Base-by-base conservation (phyloP, 2,113 vertebrate genomes). In the Taurulus bubalis region DNA sequence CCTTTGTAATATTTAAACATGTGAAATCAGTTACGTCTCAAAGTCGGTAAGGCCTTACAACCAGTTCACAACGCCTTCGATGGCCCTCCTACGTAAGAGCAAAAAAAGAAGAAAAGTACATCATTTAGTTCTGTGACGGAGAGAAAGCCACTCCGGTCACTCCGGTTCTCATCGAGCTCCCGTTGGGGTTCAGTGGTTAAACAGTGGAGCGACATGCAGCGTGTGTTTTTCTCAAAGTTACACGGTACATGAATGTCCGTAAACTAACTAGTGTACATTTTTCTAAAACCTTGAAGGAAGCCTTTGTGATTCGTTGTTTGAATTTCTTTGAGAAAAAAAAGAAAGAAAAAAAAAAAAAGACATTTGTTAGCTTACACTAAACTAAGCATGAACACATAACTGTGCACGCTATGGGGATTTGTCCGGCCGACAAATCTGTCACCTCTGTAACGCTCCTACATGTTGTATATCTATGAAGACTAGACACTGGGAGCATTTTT, bases 231-330 rank as follows among this genome's bases (percentile, higher is more conserved):
- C 75, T 73, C 83, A 76, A 42, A 82, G 82, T 82, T 91, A 90
- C 88, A 85, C 74, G 91, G 88, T 91, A 80, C 85, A 83, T 89
- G 79, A 79, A 64, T 60, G 77, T 81, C 86, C 89, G 85, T 91
- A 94, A 90, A 82, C 71, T 80, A 85, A 49, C 89, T 89, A 90
- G 84, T 82, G 84, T 91, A 90, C 90, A 85, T 77, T 88, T 28
- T 87, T 71, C 67, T 83, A 90, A 88, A 91, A 93, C 75, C 71
- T 85, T 80, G 72, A 81, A 86, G 94, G 94, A 96, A 96, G 95
- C 94, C 84, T 93, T 91, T 90, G 94, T 96, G 94, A 95, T 94
- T 90, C 76, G 94, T 92, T 95, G 95, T 94, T 93, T 91, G 32
- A 90, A 92, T 94, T 93, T n/a, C 15, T 63, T 56, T n/a, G n/a